Base-by-base conservation (phyloP, 2,888 invertebrate species). In the Lasioglossum calceatum region DNA sequence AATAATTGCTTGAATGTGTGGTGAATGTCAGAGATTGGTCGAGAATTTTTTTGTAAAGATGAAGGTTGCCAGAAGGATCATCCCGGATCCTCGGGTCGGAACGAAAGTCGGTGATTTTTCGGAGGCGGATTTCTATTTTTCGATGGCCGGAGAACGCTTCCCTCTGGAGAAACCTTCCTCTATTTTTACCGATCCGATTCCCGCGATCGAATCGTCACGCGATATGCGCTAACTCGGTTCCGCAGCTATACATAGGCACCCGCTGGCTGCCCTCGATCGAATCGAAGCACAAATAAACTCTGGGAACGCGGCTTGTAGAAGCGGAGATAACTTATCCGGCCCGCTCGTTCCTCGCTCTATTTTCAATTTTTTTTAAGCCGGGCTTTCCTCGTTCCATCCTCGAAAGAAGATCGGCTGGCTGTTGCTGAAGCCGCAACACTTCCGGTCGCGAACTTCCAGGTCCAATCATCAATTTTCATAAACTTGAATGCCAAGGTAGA, bases 221-320 rank as follows among this genome's bases (percentile, higher is more conserved):
- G 92, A 93, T 78, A 84, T 90, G 79, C 87, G 86, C 88, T 72
- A 89, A 85, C 79, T 77, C 88, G 78, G 80, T 86, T 82, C 76
- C 61, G 78, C 67, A 81, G 85, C 92, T 93, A 93, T 91, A 93
- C 91, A 93, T 93, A 92, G 92, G 82, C 90, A 88, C 86, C 84
- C 80, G 86, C 75, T 91, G 92, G 92, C 91, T 93, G 93, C 91
- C 88, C 90, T 86, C 92, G 91, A 92, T 93, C 91, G 92, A 93
- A 93, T 93, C 88, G 92, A 93, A 93, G 86, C 94, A 90, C 93
- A 93, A 95, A 94, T 94, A 94, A 94, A 94, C 92, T 92, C 85
- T 32, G 89, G 58, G 77, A 77, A 75, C 77, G 71, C 54, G 54
- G n/a, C 78, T 64, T 73, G 44, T 50, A 77, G 72, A 64, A 61